phyloP scores from a whole-genome alignment of 1,140 invertebrate genomes.

The Eriosoma lanigerum region DNA sequence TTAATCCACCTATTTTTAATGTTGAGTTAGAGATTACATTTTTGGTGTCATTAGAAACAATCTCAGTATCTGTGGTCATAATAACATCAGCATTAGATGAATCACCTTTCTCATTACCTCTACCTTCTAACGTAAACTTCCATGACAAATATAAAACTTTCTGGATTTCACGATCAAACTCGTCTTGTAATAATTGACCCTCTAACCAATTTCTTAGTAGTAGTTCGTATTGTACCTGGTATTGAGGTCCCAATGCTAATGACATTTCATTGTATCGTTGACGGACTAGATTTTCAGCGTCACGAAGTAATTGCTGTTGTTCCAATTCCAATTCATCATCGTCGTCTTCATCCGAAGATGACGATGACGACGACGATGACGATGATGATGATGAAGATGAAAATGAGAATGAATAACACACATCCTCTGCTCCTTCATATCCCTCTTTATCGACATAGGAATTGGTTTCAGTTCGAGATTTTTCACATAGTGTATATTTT shows the following conservation, averaged over 20 bases:
- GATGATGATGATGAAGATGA: too few species aligned
- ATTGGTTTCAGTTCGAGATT: too few species aligned
- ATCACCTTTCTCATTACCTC: background rate
- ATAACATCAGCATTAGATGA: too few species aligned
- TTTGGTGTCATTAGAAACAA: background rate
- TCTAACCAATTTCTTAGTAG: background rate
- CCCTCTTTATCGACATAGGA: too few species aligned
- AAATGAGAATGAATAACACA: background rate
- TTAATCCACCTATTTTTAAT: background rate
- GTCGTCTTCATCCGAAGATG: slow-evolving; percentile 1
- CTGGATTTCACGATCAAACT: background rate
- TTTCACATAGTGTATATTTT: background rate
- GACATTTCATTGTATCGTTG: background rate
- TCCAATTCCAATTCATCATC: background rate
- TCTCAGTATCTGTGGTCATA: background rate
- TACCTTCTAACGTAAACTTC: background rate
- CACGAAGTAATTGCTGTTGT: background rate
- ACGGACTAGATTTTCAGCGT: background rate
- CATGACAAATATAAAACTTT: slow-evolving; percentile 4
- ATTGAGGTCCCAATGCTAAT: background rate
- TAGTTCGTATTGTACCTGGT: background rate
- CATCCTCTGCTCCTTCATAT: background rate
- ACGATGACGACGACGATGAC: background rate
- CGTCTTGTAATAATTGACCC: background rate
- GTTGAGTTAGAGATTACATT: too few species aligned